Conservation (phyloP, 2,113 vertebrate genomes). For the Apaloderma vittatum region DNA sequence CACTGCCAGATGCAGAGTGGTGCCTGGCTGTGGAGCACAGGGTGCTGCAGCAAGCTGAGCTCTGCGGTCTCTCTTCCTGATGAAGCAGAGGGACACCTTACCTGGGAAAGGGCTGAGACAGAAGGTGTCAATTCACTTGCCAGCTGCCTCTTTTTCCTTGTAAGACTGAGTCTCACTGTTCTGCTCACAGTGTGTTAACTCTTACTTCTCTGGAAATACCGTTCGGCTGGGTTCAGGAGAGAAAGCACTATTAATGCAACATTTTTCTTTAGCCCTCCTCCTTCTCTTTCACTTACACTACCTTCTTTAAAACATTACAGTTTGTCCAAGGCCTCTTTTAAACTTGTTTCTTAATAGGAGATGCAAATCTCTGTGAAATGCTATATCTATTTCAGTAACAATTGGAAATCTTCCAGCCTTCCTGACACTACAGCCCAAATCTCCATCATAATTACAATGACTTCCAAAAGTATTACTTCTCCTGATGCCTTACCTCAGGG, state of each 20-base stretch:
- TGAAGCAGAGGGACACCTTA: no score
- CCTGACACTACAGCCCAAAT: neutral
- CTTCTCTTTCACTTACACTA: neutral
- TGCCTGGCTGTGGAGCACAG: neutral
- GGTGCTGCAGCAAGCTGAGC: neutral
- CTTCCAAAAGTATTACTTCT: neutral
- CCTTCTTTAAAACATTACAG: neutral
- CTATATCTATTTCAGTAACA: neutral
- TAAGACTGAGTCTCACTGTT: neutral
- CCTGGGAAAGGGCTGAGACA: neutral
- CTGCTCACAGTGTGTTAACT: neutral
- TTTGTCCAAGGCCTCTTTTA: neutral
- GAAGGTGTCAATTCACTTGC: rapidly evolving
- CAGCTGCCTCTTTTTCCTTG: neutral
- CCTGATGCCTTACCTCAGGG: neutral
- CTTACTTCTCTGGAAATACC: neutral
- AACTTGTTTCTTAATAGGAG: neutral
- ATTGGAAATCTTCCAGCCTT: neutral
- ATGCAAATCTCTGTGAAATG: neutral
- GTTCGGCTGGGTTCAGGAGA: neutral
- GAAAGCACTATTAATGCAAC: neutral
- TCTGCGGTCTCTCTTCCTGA: neutral
- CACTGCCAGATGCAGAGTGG: rapidly evolving
- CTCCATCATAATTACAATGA: neutral
- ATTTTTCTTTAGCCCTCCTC: neutral